Conservation (phyloP, 2,113 vertebrate species). For the Psephotus haematonotus region DNA sequence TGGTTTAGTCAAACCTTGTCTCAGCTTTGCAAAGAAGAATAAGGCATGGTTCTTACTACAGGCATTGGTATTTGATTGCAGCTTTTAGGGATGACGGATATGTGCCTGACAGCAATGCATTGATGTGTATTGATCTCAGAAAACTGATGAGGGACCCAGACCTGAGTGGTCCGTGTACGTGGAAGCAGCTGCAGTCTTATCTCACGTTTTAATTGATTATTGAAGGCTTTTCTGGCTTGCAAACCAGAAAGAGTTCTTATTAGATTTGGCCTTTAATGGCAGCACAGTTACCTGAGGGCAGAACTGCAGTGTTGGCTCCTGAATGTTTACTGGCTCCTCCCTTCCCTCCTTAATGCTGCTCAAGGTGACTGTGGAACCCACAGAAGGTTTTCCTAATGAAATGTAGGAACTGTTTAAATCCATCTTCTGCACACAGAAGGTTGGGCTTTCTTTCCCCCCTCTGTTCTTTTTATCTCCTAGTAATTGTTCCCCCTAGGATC, state of each 20-base stretch:
- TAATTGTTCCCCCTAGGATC: constrained; percentile 64
- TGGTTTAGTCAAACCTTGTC: not conserved
- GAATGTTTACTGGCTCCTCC: constrained; percentile 26
- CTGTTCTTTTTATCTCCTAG: constrained; percentile 42
- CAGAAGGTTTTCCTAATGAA: constrained; percentile 50
- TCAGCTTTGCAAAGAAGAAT: not conserved
- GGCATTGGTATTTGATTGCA: not conserved
- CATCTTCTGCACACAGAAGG: not conserved
- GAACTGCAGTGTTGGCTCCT: not conserved
- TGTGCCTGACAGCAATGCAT: not conserved
- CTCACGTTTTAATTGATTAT: constrained; percentile 4
- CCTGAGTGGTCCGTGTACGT: not conserved
- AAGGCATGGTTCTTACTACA: accelerated
- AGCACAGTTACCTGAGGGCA: not conserved
- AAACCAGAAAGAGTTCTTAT: not conserved
- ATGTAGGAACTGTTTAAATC: constrained; percentile 9
- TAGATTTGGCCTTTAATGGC: not conserved
- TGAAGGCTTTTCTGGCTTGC: not conserved
- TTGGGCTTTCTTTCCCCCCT: not conserved
- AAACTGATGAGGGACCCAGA: not conserved
- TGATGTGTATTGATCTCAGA: not conserved
- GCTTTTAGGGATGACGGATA: not conserved
- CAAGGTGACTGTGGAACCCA: constrained; percentile 68
- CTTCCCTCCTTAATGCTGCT: constrained; percentile 23
- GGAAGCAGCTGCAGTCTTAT: not conserved